Percentiles rank a stretch among this genome's conserved stretches.
Conservation (phyloP, 2,113 vertebrate species). For the Ammodytes dubius region DNA sequence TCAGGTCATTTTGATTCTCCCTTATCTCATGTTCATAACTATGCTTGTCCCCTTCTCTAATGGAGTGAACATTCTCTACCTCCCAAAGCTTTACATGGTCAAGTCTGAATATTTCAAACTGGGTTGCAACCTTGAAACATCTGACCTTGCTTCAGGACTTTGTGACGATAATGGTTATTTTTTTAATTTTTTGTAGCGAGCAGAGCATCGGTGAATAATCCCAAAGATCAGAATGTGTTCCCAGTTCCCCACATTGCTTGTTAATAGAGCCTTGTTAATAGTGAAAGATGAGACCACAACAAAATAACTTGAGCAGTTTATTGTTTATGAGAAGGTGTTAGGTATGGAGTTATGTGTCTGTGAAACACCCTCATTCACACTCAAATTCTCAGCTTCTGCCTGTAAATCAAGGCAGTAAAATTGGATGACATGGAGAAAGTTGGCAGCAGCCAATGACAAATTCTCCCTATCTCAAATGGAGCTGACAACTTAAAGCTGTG, state of each 20-base stretch:
- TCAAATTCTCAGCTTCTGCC: constrained; percentile 62
- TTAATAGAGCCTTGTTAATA: constrained; percentile 60
- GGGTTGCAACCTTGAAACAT: constrained; percentile 57
- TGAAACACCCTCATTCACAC: constrained; percentile 64
- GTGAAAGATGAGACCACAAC: constrained; percentile 54
- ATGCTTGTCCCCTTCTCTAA: constrained; percentile 72
- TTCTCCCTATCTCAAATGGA: constrained; percentile 67
- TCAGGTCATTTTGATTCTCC: constrained; percentile 78
- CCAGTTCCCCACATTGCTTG: constrained; percentile 47
- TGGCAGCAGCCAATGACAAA: constrained; percentile 73
- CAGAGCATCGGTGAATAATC: constrained; percentile 28
- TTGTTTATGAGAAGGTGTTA: constrained; percentile 74
- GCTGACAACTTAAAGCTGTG: constrained; percentile 79
- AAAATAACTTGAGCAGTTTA: constrained; percentile 64
- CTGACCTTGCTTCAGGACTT: constrained; percentile 59
- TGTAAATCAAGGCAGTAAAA: constrained; percentile 70
- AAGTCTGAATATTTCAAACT: constrained; percentile 64
- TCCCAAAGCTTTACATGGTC: constrained; percentile 59
- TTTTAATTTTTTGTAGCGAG: constrained; percentile 13
- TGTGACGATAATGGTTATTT: constrained; percentile 30
- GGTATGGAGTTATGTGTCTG: constrained; percentile 70
- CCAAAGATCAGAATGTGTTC: constrained; percentile 42
- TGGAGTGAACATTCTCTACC: constrained; percentile 69
- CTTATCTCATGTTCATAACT: constrained; percentile 81
- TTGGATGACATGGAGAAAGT: constrained; percentile 69